phyloP scores from a whole-genome alignment of 2,113 vertebrate species.

The Ceyx cyanopectus region DNA sequence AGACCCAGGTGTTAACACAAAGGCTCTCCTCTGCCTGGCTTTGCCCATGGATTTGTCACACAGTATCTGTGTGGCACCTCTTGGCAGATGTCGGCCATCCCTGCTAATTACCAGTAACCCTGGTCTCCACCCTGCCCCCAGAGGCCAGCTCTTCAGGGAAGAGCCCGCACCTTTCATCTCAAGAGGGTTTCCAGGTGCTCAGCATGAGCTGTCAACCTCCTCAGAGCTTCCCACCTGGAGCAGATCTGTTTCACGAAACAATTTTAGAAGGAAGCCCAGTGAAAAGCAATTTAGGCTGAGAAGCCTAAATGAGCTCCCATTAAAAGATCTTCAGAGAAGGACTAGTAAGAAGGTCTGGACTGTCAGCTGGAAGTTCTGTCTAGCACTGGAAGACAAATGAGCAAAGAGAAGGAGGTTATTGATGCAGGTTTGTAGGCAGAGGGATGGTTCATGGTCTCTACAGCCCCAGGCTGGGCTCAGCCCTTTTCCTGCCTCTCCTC shows the following conservation, averaged over 20 bases:
- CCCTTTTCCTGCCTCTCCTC: neutral
- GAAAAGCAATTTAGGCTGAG: neutral
- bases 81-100: neutral
- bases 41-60: neutral
- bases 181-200: accelerated
- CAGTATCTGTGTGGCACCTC: neutral
- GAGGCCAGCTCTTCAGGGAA: neutral
- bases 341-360: neutral
- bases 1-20: neutral
- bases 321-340: neutral
- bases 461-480: neutral
- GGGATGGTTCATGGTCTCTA: neutral
- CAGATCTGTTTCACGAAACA: neutral
- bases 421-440: neutral
- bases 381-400: neutral
- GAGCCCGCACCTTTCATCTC: neutral
- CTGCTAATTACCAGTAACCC: accelerated
- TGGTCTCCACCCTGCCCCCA: accelerated
- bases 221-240: neutral
- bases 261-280: neutral
- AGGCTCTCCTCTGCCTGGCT: neutral
- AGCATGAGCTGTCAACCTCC: neutral
- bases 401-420: neutral
- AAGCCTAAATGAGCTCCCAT: neutral
- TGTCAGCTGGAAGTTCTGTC: neutral